A percentile compares a stretch with the other conserved stretches of the same genome.
phyloP scores from a whole-genome alignment of 2,888 invertebrate species.

The Nomada ruficornis region DNA sequence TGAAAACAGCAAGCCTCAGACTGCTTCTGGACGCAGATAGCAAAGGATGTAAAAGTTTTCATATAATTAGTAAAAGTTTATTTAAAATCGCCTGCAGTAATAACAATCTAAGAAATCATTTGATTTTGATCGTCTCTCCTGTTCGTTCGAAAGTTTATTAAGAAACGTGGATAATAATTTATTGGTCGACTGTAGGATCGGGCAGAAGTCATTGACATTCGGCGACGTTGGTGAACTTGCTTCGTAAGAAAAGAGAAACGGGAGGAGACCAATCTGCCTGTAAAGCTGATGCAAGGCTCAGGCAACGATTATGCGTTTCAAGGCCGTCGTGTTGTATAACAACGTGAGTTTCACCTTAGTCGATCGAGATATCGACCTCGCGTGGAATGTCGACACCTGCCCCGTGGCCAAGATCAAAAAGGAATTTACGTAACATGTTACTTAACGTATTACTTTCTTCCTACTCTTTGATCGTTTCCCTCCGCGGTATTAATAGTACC shows the following conservation, averaged over 20 bases:
- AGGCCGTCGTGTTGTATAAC: conserved; percentile 68
- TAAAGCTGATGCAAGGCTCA: conserved; percentile 35
- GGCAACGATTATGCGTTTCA: conserved; percentile 69
- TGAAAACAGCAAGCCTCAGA: no score
- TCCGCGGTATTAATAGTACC: no score
- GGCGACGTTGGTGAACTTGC: conserved; percentile 33
- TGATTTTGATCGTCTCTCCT: not conserved
- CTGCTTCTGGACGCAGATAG: no score
- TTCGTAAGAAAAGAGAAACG: conserved; percentile 34
- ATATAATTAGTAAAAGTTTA: no score
- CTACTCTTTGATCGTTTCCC: not conserved
- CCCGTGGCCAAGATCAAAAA: not conserved
- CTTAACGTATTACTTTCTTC: not conserved
- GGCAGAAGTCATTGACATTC: conserved; percentile 31
- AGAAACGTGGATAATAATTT: conserved; percentile 2
- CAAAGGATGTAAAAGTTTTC: no score
- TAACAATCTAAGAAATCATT: no score
- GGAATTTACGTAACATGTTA: conserved; percentile 1
- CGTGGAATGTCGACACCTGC: conserved; percentile 50
- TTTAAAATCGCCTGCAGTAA: no score
- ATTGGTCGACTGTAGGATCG: not conserved
- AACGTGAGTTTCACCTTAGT: conserved; percentile 51
- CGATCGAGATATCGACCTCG: conserved; percentile 70
- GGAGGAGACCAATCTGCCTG: conserved; percentile 42
- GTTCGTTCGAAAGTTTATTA: not conserved